Percentiles rank a stretch among this genome's conserved stretches.
Conservation (phyloP, 2,797 vertebrate genomes). For the Chrysocyon brachyurus region DNA sequence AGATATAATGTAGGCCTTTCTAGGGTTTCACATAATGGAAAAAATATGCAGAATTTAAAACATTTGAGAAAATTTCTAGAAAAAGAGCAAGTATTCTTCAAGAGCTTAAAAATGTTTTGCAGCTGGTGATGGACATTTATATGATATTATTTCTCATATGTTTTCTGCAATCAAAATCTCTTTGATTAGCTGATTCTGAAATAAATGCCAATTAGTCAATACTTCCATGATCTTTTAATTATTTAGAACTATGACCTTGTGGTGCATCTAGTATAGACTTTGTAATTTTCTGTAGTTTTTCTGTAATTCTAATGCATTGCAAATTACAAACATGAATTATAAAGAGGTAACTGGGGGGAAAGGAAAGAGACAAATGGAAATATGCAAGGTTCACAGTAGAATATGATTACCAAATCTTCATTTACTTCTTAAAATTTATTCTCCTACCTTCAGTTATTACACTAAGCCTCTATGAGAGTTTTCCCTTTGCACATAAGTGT, state of each 20-base stretch:
- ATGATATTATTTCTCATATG: slow-evolving; percentile 47
- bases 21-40: neutral
- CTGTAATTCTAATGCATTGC: neutral
- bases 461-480: slow-evolving; percentile 10
- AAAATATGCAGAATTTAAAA: slow-evolving; percentile 22
- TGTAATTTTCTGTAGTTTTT: slow-evolving; percentile 57
- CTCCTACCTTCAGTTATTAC: neutral
- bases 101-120: neutral
- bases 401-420: slow-evolving; percentile 57
- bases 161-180: slow-evolving; percentile 51
- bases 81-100: slow-evolving; percentile 22
- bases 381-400: slow-evolving; percentile 45
- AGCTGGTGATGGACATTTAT: slow-evolving; percentile 1
- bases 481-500: slow-evolving; percentile 2
- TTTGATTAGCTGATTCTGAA: slow-evolving; percentile 48
- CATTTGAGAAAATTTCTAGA: neutral
- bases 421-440: slow-evolving; percentile 58
- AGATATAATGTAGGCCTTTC: neutral
- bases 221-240: slow-evolving; percentile 58
- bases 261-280: neutral
- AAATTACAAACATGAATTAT: slow-evolving; percentile 52
- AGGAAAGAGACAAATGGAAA: neutral
- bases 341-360: neutral
- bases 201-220: slow-evolving; percentile 61
- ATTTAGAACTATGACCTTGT: slow-evolving; percentile 42